Percentiles rank a stretch among this genome's conserved stretches.
Evolutionary conservation across 2,888 invertebrate genomes (phyloP).

Genomic region (Nomada fabriciana): DNA sequence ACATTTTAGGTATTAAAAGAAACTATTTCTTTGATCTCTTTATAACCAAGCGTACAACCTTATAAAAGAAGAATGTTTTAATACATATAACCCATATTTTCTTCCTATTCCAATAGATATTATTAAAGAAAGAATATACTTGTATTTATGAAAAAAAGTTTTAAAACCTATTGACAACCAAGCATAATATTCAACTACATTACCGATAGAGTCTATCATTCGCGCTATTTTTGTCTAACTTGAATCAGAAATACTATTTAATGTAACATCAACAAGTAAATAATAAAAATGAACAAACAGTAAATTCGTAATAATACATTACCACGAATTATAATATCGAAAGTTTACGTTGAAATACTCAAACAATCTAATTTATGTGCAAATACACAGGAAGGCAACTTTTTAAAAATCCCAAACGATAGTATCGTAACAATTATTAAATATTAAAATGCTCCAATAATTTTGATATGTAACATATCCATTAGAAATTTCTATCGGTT

Average conservation of each 20-base stretch:
- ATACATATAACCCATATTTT: conserved; percentile 1
- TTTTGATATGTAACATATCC: not conserved
- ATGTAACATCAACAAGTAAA: not conserved
- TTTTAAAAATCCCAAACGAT: not conserved
- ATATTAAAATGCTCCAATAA: not conserved
- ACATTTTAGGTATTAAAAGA: conserved; percentile 86
- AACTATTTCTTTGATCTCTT: conserved; percentile 24
- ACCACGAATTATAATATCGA: not conserved
- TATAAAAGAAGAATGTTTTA: conserved; percentile 13
- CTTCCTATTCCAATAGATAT: conserved; percentile 6
- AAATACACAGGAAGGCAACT: not conserved
- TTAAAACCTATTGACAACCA: conserved; percentile 19
- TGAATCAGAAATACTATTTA: conserved; percentile 16
- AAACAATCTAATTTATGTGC: not conserved
- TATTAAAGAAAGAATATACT: not conserved
- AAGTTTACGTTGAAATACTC: not conserved
- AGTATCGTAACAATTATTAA: not conserved
- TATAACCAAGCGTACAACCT: conserved; percentile 41
- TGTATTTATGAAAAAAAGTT: conserved; percentile 1
- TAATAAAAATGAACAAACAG: not conserved
- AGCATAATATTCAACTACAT: conserved; percentile 34
- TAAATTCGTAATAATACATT: not conserved
- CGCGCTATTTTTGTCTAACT: conserved; percentile 10
- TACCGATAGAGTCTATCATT: conserved; percentile 46
- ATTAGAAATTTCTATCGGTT: not conserved